Evolutionary conservation across 2,113 vertebrate species (phyloP).

Genomic region (Irena cyanogastra): DNA sequence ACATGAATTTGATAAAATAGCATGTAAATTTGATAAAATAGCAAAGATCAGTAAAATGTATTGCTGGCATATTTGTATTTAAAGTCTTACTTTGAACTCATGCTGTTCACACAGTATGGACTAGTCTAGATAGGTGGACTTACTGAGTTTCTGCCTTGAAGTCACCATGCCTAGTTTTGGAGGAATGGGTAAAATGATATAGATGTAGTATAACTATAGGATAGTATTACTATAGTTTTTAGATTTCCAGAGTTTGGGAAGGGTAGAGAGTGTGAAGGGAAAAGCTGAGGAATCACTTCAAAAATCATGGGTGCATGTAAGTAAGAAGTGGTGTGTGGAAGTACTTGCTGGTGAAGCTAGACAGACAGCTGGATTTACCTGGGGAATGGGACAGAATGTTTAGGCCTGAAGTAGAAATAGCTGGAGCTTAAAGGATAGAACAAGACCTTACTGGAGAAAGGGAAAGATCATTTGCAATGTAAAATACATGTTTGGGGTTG

Average conservation of each 20-base stretch:
- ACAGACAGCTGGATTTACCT: neutral
- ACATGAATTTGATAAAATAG: neutral
- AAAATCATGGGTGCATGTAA: fast-evolving
- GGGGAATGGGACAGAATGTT: neutral
- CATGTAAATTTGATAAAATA: neutral
- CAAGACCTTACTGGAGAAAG: neutral
- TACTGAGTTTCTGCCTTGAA: neutral
- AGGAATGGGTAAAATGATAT: neutral
- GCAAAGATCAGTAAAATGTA: neutral
- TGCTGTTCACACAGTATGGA: neutral
- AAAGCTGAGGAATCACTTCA: fast-evolving
- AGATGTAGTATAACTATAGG: neutral
- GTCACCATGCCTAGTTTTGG: fast-evolving
- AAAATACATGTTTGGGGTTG: neutral
- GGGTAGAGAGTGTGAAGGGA: neutral
- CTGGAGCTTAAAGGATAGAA: neutral
- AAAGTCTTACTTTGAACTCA: neutral
- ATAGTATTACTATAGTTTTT: neutral
- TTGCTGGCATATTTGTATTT: neutral
- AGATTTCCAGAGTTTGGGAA: neutral
- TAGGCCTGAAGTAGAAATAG: neutral
- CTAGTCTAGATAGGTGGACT: neutral
- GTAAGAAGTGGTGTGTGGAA: neutral
- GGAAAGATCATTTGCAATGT: neutral
- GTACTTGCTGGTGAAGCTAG: neutral